Percentiles rank a stretch among this genome's conserved stretches.
Evolutionary conservation across 2,888 invertebrate species (phyloP).

Genomic region (Incurvaria masculella): DNA sequence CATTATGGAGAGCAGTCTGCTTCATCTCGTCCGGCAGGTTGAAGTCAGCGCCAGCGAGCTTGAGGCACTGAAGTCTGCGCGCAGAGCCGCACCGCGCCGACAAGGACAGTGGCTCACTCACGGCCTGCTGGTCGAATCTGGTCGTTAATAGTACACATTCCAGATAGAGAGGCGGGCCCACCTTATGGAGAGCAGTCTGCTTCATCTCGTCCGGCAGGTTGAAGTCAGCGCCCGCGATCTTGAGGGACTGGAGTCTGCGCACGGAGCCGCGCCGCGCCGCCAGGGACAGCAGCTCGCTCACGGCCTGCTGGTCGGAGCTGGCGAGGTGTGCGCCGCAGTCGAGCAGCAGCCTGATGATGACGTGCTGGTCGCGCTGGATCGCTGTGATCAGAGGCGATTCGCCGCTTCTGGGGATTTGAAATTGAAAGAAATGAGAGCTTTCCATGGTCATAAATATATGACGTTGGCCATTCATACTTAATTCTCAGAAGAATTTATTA

Average conservation of each 20-base stretch:
- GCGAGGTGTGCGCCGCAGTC: constrained; percentile 75
- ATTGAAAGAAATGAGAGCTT: too few relatives aligned
- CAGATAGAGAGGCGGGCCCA: constrained; percentile 23
- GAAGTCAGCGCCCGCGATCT: constrained; percentile 66
- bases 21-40: constrained; percentile 59
- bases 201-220: constrained; percentile 59
- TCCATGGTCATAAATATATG: too few relatives aligned
- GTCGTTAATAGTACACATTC: too few relatives aligned
- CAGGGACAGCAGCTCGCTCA: constrained; percentile 66
- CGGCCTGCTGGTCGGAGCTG: constrained; percentile 47
- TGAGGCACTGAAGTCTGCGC: constrained; percentile 56
- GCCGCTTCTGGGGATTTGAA: constrained; percentile 43
- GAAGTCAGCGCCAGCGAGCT: constrained; percentile 66
- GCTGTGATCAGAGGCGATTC: constrained; percentile 72
- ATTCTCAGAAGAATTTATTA: too few relatives aligned
- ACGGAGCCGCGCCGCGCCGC: constrained; percentile 62
- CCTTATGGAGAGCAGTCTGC: constrained; percentile 67
- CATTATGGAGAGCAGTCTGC: constrained; percentile 60
- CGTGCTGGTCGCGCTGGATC: constrained; percentile 58
- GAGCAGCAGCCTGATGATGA: constrained; percentile 63
- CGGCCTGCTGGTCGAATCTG: constrained; percentile 47
- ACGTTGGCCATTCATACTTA: too few relatives aligned
- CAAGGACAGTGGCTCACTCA: constrained; percentile 66
- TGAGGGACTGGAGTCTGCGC: constrained; percentile 56
- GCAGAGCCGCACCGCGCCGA: constrained; percentile 62